Base-by-base conservation (phyloP, 2,797 vertebrate species). In the Poecilia gillii region DNA sequence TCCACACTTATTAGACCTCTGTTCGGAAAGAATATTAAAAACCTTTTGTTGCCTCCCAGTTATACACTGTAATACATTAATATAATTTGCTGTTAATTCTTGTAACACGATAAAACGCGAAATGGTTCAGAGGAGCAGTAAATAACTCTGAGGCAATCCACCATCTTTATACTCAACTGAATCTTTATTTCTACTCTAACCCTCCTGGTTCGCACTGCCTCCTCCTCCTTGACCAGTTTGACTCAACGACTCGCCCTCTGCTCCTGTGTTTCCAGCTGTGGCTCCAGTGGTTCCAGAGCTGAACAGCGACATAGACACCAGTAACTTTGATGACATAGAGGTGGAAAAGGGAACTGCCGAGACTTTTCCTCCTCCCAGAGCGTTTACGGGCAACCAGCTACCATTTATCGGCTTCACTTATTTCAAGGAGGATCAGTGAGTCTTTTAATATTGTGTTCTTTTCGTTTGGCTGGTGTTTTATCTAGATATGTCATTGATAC, bases 321-420 rank as follows among this genome's bases (percentile, higher is more conserved):
- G 96, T 82, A 98, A 99, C 95, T 99, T 99, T 90, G 98, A 99
- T 84, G 97, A 99, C 85, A 97, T 99, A 55, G 98, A 99, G 93
- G 96, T 97, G 57, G 97, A 98, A 90, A 98, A 98, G 92, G 94
- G 96, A 90, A 94, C 96, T 9, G 96, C 94, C 8, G 98, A 99
- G 95, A 99, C 97, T 36, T 99, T 99, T 82, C 96, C 98, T 68
- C 94, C 97, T 53, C 98, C 98, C 66, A 98, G 96, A 95, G 97
- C 98, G 87, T 99, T 98, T 77, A 97, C 97, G 89, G 98, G 98
- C 93, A 99, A 99, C 94, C 98, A 99, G 92, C 96, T 99, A 80
- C 98, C 98, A 75, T 99, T 99, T 81, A 95, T 99, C 81, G 98
- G 98, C 90, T 99, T 99, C 94, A 99, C 98, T 57, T 99, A 97